phyloP scores from a whole-genome alignment of 2,888 invertebrate genomes.

The Agrotis exclamationis region DNA sequence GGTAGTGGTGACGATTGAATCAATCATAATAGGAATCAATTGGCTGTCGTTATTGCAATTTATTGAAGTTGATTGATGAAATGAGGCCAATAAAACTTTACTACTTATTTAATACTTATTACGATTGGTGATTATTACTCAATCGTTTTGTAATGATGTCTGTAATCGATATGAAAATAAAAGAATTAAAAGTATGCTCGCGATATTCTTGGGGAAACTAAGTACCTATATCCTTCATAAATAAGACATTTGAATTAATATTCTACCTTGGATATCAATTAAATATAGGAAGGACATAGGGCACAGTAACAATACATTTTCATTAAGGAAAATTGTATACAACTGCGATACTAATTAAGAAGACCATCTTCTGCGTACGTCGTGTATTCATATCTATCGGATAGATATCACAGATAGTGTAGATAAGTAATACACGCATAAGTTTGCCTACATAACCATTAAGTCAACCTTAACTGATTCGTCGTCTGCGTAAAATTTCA shows the following conservation, averaged over 20 bases:
- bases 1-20: slow-evolving; percentile 13
- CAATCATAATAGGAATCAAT: slow-evolving; percentile 47
- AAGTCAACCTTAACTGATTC: slow-evolving; percentile 34
- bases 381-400: slow-evolving; percentile 35
- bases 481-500: slow-evolving; percentile 55
- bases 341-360: slow-evolving; percentile 19
- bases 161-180: not conserved
- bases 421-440: slow-evolving; percentile 30
- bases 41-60: slow-evolving; percentile 44
- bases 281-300: not conserved
- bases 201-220: not conserved
- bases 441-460: slow-evolving; percentile 35
- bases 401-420: slow-evolving; percentile 26
- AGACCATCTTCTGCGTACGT: slow-evolving; percentile 3
- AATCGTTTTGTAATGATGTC: slow-evolving; percentile 6
- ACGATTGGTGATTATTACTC: slow-evolving; percentile 1
- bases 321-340: slow-evolving; percentile 26
- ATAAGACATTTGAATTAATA: not conserved
- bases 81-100: slow-evolving; percentile 39
- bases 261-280: not conserved
- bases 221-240: not conserved
- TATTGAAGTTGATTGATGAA: slow-evolving; percentile 53
- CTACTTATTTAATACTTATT: slow-evolving; percentile 18
- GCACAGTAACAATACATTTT: slow-evolving; percentile 13
- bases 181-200: not conserved